Percentiles rank a stretch among this genome's conserved stretches.
These are phyloP conservation scores for Dissostichus mawsoni DNA, from an alignment of 2,113 vertebrate species.

Conservation along the genomic window DNA sequence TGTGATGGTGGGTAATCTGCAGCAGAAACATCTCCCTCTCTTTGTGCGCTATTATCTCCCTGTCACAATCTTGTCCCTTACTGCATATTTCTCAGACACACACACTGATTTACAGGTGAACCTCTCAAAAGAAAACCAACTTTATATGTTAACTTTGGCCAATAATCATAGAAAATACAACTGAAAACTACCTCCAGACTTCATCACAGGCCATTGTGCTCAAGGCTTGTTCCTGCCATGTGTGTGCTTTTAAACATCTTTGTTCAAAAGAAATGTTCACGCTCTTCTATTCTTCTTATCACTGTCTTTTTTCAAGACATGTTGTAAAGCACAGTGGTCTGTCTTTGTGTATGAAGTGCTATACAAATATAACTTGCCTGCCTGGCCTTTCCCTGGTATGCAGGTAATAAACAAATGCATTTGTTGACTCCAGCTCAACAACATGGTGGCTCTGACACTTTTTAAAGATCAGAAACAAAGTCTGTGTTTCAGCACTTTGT, in stretches of 20 bases:
- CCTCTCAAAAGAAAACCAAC: constrained; percentile 46
- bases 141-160: constrained; percentile 55
- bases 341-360: background rate
- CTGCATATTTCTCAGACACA: background rate
- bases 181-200: constrained; percentile 32
- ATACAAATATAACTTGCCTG: background rate
- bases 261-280: background rate
- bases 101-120: constrained; percentile 41
- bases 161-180: constrained; percentile 43
- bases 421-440: constrained; percentile 18
- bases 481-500: background rate
- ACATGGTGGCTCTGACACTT: background rate
- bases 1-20: constrained; percentile 55
- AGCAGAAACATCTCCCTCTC: background rate
- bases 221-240: background rate
- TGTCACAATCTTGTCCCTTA: constrained; percentile 19
- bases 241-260: no score
- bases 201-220: constrained; percentile 25
- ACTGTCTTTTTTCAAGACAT: background rate
- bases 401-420: constrained; percentile 14
- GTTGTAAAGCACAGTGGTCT: background rate
- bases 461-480: background rate
- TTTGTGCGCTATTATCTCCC: background rate
- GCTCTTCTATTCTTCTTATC: background rate
- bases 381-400: background rate